Evolutionary conservation across 2,888 invertebrate genomes (phyloP), one percentile per base, ranked within the genome.

Genomic region (Helleia helle): DNA sequence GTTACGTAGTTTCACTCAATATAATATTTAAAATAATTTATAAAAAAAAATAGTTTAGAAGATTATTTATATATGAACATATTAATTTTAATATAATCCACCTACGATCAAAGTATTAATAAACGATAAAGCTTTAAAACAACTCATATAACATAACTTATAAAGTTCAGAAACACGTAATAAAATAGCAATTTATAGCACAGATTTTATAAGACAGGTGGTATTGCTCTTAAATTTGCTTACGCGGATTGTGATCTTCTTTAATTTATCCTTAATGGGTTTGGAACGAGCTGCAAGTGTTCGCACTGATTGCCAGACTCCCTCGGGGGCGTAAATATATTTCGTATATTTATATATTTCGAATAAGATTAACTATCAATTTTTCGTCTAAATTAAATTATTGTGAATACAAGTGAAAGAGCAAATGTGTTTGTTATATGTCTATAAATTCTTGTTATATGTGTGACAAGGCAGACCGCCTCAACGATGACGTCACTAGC

Each of bases 191-290:
- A 51, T 49, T 47, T 47, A 51, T 44, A 9, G 46, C 44, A 38
- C 28, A 44, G 36, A 44, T 36, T 36, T 38, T 38, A 31, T 40
- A 48, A 49, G 47, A 49, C 50, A 56, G 54, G 53, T 56, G 56
- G 51, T 48, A 50, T 46, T 47, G 55, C 50, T 46, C 52, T 48
- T 50, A 52, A 56, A 64, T 65, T 64, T 70, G 65, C 70, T 69
- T 72, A 66, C 62, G 55, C 51, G 56, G 56, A 62, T 58, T 59
- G 63, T 65, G 73, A 74, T 68, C 61, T 60, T 54, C 62, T 69
- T 79, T 79, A 75, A 81, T 81, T 76, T 74, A 74, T 65, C 71
- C 68, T 62, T 77, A 80, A 81, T 79, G 76, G 71, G 57, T 71
- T 76, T 65, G 59, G 61, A 73, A 75, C 69, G 72, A 71, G 69